Evolutionary conservation across 2,888 invertebrate genomes (phyloP), one percentile per base, ranked within the genome.

Genomic region (Ennomos erosarius): DNA sequence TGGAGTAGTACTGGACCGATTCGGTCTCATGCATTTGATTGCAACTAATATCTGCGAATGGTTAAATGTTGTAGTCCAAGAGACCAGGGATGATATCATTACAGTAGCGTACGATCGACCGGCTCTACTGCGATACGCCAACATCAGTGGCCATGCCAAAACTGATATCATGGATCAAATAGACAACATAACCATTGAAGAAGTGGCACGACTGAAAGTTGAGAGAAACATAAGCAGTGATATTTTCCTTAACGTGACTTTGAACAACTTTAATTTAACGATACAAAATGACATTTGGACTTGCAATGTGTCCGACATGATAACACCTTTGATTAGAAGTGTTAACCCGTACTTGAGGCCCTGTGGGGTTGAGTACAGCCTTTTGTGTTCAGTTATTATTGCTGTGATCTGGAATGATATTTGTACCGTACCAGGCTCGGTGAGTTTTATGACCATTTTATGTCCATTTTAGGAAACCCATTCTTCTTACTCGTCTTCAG

Each of bases 1-100:
- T 61, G 92, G 91, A 9, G 85, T 91, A 5, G 90, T 92, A 0
- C 68, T 92, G 4, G 90, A 91, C n/a, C 94, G 98, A 69, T 97
- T 98, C 71, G 98, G 98, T 0, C 92, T 98, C 10, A 98, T 98
- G 98, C 98, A 99, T 81, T 94, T 98, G 93, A 95, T 98, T 63
- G 98, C 98, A 1, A 98, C 98, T 10, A 98, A 98, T 81, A 90
- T 98, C 10, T 98, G 98, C 86, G 97, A 98, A 74, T 98, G 98
- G 98, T 88, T 98, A 8, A 96, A 96, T 80, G 96, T 97, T 1
- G 93, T 98, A 33, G 96, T 98, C 10, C 96, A 96, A 79, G 98
- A 98, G 81, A 98, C 98, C 1, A 95, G 96, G 78, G 97, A 97
- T 76, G 97, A 98, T 81, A 96, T 97, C 57, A 93, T 95, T 13